Conservation (phyloP, 2,113 vertebrate genomes). For the Felis chaus region DNA sequence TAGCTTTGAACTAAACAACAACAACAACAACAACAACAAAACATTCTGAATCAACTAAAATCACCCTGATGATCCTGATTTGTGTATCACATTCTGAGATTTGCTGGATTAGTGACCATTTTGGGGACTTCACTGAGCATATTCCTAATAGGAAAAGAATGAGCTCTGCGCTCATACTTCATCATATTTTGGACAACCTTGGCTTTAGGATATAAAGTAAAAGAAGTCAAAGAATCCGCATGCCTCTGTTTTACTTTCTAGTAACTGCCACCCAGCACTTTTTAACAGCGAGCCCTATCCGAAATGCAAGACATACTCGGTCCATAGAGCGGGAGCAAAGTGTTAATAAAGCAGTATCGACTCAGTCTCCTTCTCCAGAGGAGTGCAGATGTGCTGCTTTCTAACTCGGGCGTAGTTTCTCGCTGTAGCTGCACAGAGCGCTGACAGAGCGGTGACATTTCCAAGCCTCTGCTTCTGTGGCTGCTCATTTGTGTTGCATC, state of each 20-base stretch:
- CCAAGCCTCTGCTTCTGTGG: neutral
- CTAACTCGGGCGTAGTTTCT: neutral
- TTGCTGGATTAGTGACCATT: neutral
- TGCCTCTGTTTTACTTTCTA: neutral
- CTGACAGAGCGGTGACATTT: slow-evolving; percentile 22
- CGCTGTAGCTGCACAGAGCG: neutral
- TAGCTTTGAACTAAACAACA: neutral
- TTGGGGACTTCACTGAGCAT: neutral
- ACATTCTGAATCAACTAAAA: neutral
- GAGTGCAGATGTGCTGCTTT: slow-evolving; percentile 39
- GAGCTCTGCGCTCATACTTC: neutral
- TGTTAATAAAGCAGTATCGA: neutral
- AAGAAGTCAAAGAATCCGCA: neutral
- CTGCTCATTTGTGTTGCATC: slow-evolving; percentile 38
- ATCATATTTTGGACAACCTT: neutral
- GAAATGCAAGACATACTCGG: neutral
- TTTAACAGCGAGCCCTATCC: neutral
- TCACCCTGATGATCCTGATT: neutral
- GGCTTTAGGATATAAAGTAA: neutral
- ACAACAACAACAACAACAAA: neutral
- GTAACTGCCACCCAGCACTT: neutral
- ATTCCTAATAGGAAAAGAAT: neutral
- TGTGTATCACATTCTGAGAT: neutral
- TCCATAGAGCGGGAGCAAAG: neutral
- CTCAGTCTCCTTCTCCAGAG: neutral